Evolutionary conservation across 2,797 vertebrate species (phyloP), one percentile per base, ranked within the genome.

Genomic region (Staurois parvus): DNA sequence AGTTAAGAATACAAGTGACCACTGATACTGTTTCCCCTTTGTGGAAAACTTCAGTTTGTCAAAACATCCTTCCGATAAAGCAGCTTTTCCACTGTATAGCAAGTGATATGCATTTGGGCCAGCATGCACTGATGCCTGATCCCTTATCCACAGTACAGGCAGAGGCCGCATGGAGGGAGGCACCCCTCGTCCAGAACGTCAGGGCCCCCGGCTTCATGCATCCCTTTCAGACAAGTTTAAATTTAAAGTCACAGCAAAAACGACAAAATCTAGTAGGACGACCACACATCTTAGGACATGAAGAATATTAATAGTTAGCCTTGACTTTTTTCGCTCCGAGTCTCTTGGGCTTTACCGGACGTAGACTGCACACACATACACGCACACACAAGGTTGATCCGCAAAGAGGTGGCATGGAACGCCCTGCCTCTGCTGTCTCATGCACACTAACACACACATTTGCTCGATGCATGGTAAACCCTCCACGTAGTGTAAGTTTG

Each of bases 401-500:
- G 76, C 76, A 74, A 28, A 79, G 80, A 83, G 15, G 42, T 32
- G 66, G 24, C 21, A 12, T 5, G 1, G 17, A 21, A n/a, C 34
- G 12, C 69, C 19, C 74, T 67, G 13, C 67, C 79, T 30, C 70
- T 67, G 68, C 69, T 19, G 34, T 59, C 26, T 62, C 80, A 87
- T 85, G 84, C 85, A 85, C 77, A 80, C 84, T 45, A 68, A 74
- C 85, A 34, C 48, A 52, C 84, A 67, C 81, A 13, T 68, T 56
- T 83, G 59, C 80, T 74, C 52, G 73, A 83, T 68, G 85, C 75
- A 79, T 62, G 68, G 68, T 75, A 56, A 76, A 87, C 80, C 74
- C 80, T 83, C 81, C 80, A 37, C 72, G 80, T 87, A 87, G 85
- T 87, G 85, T 86, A 73, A 59, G 78, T 81, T 85, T 86, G 73